Base-by-base conservation (phyloP, 2,113 vertebrate species). In the Rhagologus leucostigma region DNA sequence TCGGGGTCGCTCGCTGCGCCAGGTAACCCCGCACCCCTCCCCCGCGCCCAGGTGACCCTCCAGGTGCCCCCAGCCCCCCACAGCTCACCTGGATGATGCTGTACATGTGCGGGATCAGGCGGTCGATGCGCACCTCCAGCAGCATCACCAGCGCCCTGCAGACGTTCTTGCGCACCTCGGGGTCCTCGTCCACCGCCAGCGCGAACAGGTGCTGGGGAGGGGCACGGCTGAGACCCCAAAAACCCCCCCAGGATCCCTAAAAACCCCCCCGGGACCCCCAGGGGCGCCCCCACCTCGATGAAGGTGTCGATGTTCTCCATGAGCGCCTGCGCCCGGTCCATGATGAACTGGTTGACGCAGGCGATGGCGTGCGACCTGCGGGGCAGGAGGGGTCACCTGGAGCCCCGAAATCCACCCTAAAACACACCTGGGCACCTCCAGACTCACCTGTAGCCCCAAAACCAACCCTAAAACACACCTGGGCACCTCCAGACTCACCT, bases 221-320 rank as follows among this genome's bases (percentile, higher is more conserved):
- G 60, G 39, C 27, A 4, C 26, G 8, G 60, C 18, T 63, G 6
- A 63, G 60, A 29, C 13, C 59, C 60, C n/a, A 35, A 15, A 35
- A 10, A 23, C 5, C 39, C 19, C 19, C 41, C 47, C 29, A 2
- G 13, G 30, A 7, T 3, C 46, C 21, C 20, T n/a, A 16, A 53
- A 50, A 53, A 6, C 49, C 16, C 24, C 60, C 62, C 26, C 3
- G 20, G 7, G 30, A 30, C 27, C n/a, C 21, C 15, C 56, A 8
- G 53, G 18, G 12, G 39, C 1, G 24, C 33, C 11, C 73, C 89
- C 85, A 99, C 99, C 98, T 99, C 99, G 4, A 99, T 99, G 95
- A 99, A 99, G 22, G 99, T 99, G 95, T 99, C 99, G 1, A 99
- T 99, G 96, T 99, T 99, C 87, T 99, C 99, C 99, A 99, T 99